Evolutionary conservation across 1,140 invertebrate species (phyloP).

Genomic region (Musca domestica): DNA sequence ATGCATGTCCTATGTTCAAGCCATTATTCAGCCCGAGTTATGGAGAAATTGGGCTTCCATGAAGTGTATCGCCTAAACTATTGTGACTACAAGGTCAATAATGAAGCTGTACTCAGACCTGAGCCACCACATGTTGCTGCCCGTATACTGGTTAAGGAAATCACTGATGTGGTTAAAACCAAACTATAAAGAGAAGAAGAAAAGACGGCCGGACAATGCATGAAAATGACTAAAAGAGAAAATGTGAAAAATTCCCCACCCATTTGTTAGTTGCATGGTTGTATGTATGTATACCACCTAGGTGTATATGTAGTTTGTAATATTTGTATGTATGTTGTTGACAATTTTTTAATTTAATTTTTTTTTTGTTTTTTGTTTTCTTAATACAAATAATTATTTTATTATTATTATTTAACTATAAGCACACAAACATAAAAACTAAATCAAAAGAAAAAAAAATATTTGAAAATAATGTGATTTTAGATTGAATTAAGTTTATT

Average conservation of each 20-base stretch:
- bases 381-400: background rate
- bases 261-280: constrained; percentile 1
- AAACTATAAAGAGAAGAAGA: constrained; percentile 1
- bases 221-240: background rate
- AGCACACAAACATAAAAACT: background rate
- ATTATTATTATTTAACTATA: background rate
- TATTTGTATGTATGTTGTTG: background rate
- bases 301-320: background rate
- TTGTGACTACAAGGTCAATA: constrained; percentile 62
- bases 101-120: constrained; percentile 60
- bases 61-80: constrained; percentile 64
- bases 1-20: constrained; percentile 65
- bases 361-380: background rate
- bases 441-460: background rate
- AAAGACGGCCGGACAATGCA: background rate
- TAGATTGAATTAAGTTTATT: constrained; percentile 7
- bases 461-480: background rate
- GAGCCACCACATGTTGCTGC: constrained; percentile 58
- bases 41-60: constrained; percentile 66
- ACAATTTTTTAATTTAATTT: background rate
- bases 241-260: background rate
- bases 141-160: constrained; percentile 57
- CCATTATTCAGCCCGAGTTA: constrained; percentile 67
- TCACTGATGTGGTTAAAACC: constrained; percentile 24
- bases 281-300: constrained; percentile 1